Evolutionary conservation across 2,113 vertebrate species (phyloP).

Genomic region (Amphiprion percula): DNA sequence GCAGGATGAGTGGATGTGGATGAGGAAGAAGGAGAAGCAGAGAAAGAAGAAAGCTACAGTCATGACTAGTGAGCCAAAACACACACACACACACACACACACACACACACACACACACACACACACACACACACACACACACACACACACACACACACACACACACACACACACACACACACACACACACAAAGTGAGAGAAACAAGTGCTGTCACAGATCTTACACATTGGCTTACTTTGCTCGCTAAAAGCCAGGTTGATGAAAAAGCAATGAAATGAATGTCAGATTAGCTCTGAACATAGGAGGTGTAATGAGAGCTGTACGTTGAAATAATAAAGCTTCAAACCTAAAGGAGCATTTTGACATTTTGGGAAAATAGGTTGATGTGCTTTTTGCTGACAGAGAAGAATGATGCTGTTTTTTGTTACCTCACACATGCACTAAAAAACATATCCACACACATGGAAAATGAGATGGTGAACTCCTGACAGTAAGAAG

Average conservation of each 20-base stretch:
- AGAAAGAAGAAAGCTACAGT: not conserved
- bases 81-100: not conserved
- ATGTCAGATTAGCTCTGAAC: not conserved
- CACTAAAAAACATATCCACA: no score
- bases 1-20: not conserved
- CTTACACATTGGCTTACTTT: not conserved
- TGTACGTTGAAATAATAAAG: not conserved
- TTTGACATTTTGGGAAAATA: not conserved
- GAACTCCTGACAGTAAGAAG: no score
- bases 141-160: no score
- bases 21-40: not conserved
- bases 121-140: no score
- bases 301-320: not conserved
- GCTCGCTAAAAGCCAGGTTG: not conserved
- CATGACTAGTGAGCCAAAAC: not conserved
- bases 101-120: no score
- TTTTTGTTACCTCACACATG: no score
- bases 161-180: no score
- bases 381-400: no score
- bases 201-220: not conserved
- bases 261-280: slow-evolving; percentile 1
- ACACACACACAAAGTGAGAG: not conserved
- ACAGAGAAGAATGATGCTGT: no score
- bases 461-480: no score
- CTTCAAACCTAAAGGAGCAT: not conserved